These are phyloP conservation scores for Smutsia temminckii DNA, from an alignment of 2,797 vertebrate species.

Conservation along the genomic window DNA sequence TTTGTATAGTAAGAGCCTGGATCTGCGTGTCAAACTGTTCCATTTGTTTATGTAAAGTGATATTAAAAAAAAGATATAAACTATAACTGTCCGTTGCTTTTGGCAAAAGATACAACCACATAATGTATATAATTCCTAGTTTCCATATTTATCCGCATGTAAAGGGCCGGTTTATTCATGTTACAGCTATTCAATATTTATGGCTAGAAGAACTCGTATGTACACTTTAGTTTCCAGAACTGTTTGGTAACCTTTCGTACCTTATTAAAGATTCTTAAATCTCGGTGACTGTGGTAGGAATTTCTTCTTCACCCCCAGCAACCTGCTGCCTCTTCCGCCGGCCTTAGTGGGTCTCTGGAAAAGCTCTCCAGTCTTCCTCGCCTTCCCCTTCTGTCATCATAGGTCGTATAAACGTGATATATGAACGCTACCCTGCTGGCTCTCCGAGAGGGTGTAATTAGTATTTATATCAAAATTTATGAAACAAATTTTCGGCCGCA, in stretches of 20 bases:
- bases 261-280: constrained; percentile 99
- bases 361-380: constrained; percentile 68
- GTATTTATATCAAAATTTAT: constrained; percentile 90
- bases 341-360: constrained; percentile 80
- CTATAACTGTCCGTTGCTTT: constrained; percentile 96
- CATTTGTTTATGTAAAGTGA: constrained; percentile 99
- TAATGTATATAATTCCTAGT: constrained; percentile 98
- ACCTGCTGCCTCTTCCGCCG: constrained; percentile 84
- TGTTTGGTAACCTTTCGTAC: constrained; percentile 99
- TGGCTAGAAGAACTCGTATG: constrained; percentile 99
- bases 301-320: constrained; percentile 87
- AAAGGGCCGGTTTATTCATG: constrained; percentile 97
- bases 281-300: constrained; percentile 91
- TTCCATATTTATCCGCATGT: constrained; percentile 99
- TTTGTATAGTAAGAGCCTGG: constrained; percentile 99
- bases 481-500: constrained; percentile 87
- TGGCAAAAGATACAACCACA: constrained; percentile 94
- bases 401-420: constrained; percentile 87
- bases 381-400: constrained; percentile 70
- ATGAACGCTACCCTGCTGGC: constrained; percentile 87
- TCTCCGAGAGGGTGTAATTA: constrained; percentile 87
- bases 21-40: constrained; percentile 97
- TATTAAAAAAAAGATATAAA: constrained; percentile 95
- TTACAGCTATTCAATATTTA: constrained; percentile 99
- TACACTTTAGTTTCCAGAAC: constrained; percentile 99